phyloP scores from a whole-genome alignment of 2,113 vertebrate genomes.

The Oreochromis spilurus region DNA sequence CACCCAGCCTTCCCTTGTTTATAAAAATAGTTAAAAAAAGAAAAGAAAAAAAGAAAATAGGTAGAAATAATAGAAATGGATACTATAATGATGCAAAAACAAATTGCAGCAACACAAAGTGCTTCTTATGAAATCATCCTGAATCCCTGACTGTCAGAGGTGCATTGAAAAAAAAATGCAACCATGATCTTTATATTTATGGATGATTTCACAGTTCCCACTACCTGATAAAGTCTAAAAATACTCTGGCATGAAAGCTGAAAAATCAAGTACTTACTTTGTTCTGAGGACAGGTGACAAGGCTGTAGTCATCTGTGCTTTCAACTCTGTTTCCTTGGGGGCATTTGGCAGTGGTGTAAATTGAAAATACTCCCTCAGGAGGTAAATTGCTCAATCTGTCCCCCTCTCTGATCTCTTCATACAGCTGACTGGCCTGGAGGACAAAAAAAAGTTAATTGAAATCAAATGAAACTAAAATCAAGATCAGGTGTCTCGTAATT shows the following conservation, averaged over 20 bases:
- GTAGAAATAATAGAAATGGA: background rate
- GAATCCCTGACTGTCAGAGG: background rate
- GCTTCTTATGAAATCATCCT: background rate
- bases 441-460: background rate
- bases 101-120: background rate
- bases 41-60: accelerated
- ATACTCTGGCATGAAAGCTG: accelerated
- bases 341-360: background rate
- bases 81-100: accelerated
- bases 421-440: background rate
- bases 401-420: background rate
- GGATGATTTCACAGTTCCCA: background rate
- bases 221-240: background rate
- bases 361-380: background rate
- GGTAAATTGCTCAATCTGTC: background rate
- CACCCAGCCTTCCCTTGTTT: background rate
- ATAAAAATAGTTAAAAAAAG: background rate
- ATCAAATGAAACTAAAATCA: background rate
- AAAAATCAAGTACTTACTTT: background rate
- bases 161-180: background rate
- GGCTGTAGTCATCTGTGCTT: background rate
- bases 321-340: background rate
- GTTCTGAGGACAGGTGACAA: accelerated
- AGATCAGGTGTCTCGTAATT: background rate
- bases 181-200: background rate